Conservation (phyloP, 2,888 invertebrate species). For the Thymelicus lineola region DNA sequence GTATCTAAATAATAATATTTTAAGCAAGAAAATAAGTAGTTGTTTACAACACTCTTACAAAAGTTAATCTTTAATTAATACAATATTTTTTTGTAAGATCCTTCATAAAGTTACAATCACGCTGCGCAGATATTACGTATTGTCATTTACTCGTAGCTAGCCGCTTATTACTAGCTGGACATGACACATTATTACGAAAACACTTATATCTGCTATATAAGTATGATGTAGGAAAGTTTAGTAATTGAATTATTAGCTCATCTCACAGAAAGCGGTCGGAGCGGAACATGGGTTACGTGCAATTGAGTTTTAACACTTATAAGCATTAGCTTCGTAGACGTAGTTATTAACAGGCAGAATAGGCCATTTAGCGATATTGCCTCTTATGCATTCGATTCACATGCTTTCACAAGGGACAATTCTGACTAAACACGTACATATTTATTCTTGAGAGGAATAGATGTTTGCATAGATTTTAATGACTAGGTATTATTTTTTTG, state of each 20-base stretch:
- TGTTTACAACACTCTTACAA: too few species aligned
- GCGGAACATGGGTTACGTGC: slow-evolving; percentile 15
- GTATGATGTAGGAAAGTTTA: slow-evolving; percentile 6
- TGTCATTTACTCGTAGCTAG: too few species aligned
- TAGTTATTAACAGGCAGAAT: slow-evolving; percentile 1
- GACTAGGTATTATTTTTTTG: too few species aligned
- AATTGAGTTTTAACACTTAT: slow-evolving; percentile 25
- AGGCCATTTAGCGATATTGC: slow-evolving; percentile 8
- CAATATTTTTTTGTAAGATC: too few species aligned
- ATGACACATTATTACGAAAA: neutral
- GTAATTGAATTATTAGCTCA: slow-evolving; percentile 27
- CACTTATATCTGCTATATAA: neutral
- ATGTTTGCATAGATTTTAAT: too few species aligned
- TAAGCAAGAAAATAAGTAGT: too few species aligned
- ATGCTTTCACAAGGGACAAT: neutral
- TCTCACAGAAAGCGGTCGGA: slow-evolving; percentile 15
- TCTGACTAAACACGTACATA: neutral
- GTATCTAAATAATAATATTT: too few species aligned
- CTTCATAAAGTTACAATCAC: too few species aligned
- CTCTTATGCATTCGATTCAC: neutral
- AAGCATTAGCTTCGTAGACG: slow-evolving; percentile 16
- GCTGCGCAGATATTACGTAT: too few species aligned
- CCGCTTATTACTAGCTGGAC: too few species aligned
- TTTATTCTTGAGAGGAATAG: too few species aligned
- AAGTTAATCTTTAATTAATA: too few species aligned